Base-by-base conservation (phyloP, 2,888 invertebrate genomes). In the Xanthia icteritia region DNA sequence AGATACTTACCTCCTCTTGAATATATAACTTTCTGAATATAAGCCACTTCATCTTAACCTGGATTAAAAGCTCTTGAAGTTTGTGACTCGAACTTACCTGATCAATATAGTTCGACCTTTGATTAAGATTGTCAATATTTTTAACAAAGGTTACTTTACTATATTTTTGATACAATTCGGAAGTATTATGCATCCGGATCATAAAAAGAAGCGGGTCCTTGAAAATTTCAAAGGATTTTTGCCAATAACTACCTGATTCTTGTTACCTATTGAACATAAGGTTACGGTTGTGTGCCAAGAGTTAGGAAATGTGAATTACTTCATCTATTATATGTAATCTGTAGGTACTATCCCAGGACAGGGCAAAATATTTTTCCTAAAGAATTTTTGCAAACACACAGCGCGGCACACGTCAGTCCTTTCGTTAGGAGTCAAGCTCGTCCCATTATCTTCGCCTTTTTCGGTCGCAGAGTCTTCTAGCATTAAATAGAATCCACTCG, bases 81-180 rank as follows among this genome's bases (percentile, higher is more conserved):
- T 80, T 54, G 23, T 9, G 17, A 15, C 15, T 64, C n/a, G 15
- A 85, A 85, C 65, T 85, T 85, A 39, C 76, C 31, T 20, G 58
- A 81, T 84, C 31, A 54, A 67, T 81, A 70, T 39, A 27, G 1
- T 60, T 27, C n/a, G 36, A 67, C 72, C 76, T 85, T 76, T 15
- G 11, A 69, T 83, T 15, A 42, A 58, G 5, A 54, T 1, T 20
- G 56, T 61, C 54, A 60, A 54, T 72, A 84, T 65, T 76, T 73
- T 70, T 42, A 60, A 54, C 0, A 54, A 76, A 70, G 58, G 66
- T 81, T 60, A 54, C 20, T 74, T 39, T 2, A 20, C 0, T 48
- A 42, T 42, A 60, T 63, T 81, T 85, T 70, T 45, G 56, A 54
- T 58, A 27, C 42, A 73, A 73, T 70, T 83, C 85, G 82, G 85